Evolutionary conservation across 2,797 vertebrate species (phyloP).

Genomic region (Fringilla coelebs): DNA sequence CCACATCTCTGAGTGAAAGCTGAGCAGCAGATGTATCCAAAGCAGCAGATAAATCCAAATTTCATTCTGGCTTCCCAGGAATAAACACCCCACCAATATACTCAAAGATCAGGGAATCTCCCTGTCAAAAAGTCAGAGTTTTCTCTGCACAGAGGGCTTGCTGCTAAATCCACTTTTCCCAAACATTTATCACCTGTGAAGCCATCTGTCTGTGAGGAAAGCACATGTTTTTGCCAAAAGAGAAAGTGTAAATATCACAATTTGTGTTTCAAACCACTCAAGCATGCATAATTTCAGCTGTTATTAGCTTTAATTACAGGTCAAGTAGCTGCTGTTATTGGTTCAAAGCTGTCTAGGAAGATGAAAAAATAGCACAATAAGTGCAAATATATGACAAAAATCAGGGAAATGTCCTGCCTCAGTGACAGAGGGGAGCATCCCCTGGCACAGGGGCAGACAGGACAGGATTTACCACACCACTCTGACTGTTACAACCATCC

Average conservation of each 20-base stretch:
- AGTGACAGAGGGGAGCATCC: not conserved
- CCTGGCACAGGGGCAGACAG: not conserved
- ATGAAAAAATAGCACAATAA: not conserved
- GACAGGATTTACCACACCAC: not conserved
- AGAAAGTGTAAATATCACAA: not conserved
- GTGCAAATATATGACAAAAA: not conserved
- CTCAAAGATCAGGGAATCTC: not conserved
- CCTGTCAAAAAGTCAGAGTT: not conserved
- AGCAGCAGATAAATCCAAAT: not conserved
- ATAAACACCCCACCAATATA: rapidly evolving
- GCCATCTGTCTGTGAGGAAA: not conserved
- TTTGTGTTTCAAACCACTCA: not conserved
- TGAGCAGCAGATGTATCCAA: not conserved
- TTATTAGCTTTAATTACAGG: not conserved
- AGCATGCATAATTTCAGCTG: not conserved
- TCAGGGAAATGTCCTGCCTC: not conserved
- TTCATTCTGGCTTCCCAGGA: not conserved
- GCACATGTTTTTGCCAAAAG: not conserved
- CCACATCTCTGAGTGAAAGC: not conserved
- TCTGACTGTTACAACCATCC: not conserved
- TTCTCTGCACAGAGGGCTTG: not conserved
- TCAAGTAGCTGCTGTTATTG: not conserved
- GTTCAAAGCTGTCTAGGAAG: not conserved
- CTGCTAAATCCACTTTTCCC: not conserved
- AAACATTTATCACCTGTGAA: not conserved